Percentiles rank a stretch among this genome's conserved stretches.
phyloP scores from a whole-genome alignment of 1,140 invertebrate genomes.

The Ditylenchus dipsaci region DNA sequence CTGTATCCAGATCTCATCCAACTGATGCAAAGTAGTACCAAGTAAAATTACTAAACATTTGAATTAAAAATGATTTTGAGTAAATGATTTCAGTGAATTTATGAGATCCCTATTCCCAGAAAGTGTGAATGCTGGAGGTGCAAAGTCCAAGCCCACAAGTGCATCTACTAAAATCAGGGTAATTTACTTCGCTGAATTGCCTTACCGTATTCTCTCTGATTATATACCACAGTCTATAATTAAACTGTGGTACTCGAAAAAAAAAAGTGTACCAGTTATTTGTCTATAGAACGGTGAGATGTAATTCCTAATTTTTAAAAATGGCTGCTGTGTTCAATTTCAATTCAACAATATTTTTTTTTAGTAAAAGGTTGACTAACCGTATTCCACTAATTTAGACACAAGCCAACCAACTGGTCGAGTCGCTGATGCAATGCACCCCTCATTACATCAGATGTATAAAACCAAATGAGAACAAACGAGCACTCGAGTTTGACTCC shows the following conservation, averaged over 20 bases:
- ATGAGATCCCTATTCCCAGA: slow-evolving; percentile 68
- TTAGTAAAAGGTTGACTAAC: too few species aligned
- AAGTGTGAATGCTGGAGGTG: slow-evolving; percentile 60
- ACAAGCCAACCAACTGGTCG: slow-evolving; percentile 71
- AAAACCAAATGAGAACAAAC: slow-evolving; percentile 74
- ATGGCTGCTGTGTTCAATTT: too few species aligned
- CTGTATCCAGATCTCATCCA: slow-evolving; percentile 71
- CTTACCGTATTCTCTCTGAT: neutral
- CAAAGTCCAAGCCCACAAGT: slow-evolving; percentile 69
- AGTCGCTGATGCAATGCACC: slow-evolving; percentile 69
- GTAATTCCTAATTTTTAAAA: too few species aligned
- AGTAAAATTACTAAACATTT: slow-evolving; percentile 60
- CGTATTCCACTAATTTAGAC: too few species aligned
- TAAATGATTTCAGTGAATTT: slow-evolving; percentile 63
- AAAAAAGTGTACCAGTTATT: too few species aligned
- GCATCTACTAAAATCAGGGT: slow-evolving; percentile 71
- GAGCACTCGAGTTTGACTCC: slow-evolving; percentile 73
- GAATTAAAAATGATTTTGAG: slow-evolving; percentile 3
- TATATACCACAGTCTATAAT: too few species aligned
- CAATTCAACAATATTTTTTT: too few species aligned
- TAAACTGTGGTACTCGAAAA: too few species aligned
- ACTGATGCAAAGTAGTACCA: slow-evolving; percentile 70
- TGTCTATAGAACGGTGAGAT: too few species aligned
- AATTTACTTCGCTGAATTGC: slow-evolving; percentile 17
- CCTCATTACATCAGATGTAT: slow-evolving; percentile 74